A percentile compares a stretch with the other conserved stretches of the same genome.
phyloP scores from a whole-genome alignment of 2,797 vertebrate species.

The Bryconaethiops microstoma region DNA sequence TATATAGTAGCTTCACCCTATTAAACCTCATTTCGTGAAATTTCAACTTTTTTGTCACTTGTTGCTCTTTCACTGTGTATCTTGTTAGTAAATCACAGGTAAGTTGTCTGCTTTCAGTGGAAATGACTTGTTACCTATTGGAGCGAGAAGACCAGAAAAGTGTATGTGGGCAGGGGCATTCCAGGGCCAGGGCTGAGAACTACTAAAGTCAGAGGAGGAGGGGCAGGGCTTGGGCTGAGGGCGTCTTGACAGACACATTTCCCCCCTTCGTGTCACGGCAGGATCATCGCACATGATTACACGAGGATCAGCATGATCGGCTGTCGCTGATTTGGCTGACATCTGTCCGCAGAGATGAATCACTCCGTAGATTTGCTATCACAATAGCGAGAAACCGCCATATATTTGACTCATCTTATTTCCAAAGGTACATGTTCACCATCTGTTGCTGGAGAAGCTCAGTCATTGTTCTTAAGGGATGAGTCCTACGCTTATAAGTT shows the following conservation, averaged over 20 bases:
- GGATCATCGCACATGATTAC: slow-evolving; percentile 84
- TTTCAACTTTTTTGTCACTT: no score
- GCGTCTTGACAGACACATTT: slow-evolving; percentile 70
- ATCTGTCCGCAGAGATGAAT: slow-evolving; percentile 87
- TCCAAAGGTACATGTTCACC: slow-evolving; percentile 34
- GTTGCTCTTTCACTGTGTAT: no score
- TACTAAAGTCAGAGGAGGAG: slow-evolving; percentile 40
- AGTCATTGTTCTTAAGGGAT: slow-evolving; percentile 24
- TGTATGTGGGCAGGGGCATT: neutral
- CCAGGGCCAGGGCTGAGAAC: neutral
- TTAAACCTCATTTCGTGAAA: no score
- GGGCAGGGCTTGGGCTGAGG: slow-evolving; percentile 34
- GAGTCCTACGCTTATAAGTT: slow-evolving; percentile 16
- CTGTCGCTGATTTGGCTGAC: slow-evolving; percentile 91
- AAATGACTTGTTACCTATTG: neutral
- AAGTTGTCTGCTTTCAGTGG: neutral
- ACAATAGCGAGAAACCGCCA: slow-evolving; percentile 65
- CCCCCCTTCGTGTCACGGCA: slow-evolving; percentile 75
- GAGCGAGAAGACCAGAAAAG: neutral
- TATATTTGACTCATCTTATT: slow-evolving; percentile 48
- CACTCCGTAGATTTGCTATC: slow-evolving; percentile 74
- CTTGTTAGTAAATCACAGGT: no score
- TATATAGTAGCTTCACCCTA: no score
- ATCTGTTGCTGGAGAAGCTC: slow-evolving; percentile 38
- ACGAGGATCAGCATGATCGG: slow-evolving; percentile 86